Conservation (phyloP, 2,888 invertebrate genomes). For the Argyresthia albistria region DNA sequence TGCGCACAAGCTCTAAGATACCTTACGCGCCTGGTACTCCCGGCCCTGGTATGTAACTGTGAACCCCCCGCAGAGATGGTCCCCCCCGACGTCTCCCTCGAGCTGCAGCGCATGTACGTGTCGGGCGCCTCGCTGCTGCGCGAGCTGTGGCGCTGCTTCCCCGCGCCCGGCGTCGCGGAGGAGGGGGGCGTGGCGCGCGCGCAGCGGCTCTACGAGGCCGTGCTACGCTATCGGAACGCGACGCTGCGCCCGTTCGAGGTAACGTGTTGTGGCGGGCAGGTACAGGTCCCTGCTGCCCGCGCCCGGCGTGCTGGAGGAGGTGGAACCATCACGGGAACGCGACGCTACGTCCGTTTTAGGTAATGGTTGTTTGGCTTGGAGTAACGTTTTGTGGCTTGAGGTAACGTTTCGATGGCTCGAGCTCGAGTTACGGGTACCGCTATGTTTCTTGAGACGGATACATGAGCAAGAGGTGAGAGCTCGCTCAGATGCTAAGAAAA, state of each 20-base stretch:
- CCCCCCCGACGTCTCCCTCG: slow-evolving; percentile 85
- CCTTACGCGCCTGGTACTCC: too few species aligned
- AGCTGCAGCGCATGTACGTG: slow-evolving; percentile 87
- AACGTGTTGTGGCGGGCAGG: too few species aligned
- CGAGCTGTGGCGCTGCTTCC: slow-evolving; percentile 97
- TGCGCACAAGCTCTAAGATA: too few species aligned
- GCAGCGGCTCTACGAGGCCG: slow-evolving; percentile 89
- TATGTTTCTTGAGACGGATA: too few species aligned
- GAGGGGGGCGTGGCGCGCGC: slow-evolving; percentile 88
- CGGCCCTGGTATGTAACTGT: too few species aligned
- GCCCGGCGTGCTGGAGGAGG: background rate
- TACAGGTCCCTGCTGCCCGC: too few species aligned
- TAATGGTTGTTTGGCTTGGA: background rate
- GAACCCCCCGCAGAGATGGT: slow-evolving; percentile 80
- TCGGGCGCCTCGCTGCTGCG: slow-evolving; percentile 90
- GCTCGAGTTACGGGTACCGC: background rate
- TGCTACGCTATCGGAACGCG: slow-evolving; percentile 89
- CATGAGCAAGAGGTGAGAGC: too few species aligned
- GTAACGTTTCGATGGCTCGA: background rate
- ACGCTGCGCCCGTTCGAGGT: slow-evolving; percentile 86
- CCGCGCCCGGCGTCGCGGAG: slow-evolving; percentile 82
- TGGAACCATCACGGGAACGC: background rate
- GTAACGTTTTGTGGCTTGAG: background rate
- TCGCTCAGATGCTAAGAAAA: too few species aligned
- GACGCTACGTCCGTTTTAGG: background rate